Percentiles rank a stretch among this genome's conserved stretches.
These are phyloP conservation scores for Trichomycterus rosablanca DNA, from an alignment of 2,113 vertebrate species.

Conservation along the genomic window DNA sequence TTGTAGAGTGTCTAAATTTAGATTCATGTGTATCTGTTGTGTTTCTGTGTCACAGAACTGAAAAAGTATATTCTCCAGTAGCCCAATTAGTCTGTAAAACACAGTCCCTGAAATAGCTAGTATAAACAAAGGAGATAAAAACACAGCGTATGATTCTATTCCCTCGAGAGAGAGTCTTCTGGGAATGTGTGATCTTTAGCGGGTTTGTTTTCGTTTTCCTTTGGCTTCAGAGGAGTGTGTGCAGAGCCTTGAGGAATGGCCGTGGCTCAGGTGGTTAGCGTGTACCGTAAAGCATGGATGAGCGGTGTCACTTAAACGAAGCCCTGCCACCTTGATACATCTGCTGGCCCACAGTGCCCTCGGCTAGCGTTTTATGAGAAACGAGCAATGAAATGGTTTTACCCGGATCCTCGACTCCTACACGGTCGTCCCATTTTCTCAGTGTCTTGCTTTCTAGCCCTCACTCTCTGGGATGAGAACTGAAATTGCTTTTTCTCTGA, in stretches of 20 bases:
- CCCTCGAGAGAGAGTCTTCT: background rate
- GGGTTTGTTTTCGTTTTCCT: background rate
- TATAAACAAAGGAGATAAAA: constrained; percentile 13
- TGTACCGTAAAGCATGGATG: constrained; percentile 6
- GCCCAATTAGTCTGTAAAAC: background rate
- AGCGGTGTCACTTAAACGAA: constrained; percentile 29
- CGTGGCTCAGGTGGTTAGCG: background rate
- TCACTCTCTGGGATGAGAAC: constrained; percentile 13
- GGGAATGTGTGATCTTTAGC: background rate
- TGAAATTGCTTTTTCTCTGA: constrained; percentile 38
- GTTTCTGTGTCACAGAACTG: background rate
- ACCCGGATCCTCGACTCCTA: background rate
- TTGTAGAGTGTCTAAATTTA: too few relatives aligned
- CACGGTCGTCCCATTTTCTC: constrained; percentile 7
- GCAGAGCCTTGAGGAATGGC: background rate
- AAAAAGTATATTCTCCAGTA: background rate
- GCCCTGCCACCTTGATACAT: constrained; percentile 7
- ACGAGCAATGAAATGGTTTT: constrained; percentile 29
- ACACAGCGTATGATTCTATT: background rate
- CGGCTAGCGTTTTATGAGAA: constrained; percentile 29
- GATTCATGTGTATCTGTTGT: background rate
- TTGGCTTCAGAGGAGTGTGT: constrained; percentile 20
- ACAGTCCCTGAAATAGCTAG: background rate
- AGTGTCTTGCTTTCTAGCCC: background rate
- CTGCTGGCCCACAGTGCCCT: constrained; percentile 5